Conservation (phyloP, 2,113 vertebrate genomes). For the Gadus macrocephalus region DNA sequence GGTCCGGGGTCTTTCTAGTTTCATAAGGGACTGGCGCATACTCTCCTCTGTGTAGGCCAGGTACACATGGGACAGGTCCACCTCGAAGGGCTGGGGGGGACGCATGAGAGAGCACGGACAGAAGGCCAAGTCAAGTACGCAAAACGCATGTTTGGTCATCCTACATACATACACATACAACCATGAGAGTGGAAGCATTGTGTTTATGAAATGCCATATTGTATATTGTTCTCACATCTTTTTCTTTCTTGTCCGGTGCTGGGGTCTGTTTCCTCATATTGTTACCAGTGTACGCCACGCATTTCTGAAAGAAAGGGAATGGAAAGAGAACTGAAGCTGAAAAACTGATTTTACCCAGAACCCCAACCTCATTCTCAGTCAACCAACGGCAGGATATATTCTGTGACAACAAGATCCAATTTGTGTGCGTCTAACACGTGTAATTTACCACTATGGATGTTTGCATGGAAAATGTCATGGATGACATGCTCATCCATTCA, state of each 20-base stretch:
- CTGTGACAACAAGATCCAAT: neutral
- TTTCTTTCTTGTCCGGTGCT: conserved; percentile 93
- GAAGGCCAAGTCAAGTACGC: too few relatives aligned
- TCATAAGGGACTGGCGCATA: conserved; percentile 93
- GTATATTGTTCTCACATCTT: conserved; percentile 82
- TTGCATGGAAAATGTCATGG: neutral
- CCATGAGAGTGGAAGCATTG: neutral
- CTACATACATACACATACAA: neutral
- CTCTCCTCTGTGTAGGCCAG: conserved; percentile 97
- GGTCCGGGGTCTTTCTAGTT: conserved; percentile 87
- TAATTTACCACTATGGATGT: neutral
- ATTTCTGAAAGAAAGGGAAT: conserved; percentile 79
- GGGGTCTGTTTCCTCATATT: conserved; percentile 98
- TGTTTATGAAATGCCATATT: too few relatives aligned
- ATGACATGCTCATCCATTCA: neutral
- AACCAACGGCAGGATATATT: neutral
- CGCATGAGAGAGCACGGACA: neutral
- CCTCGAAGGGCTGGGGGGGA: conserved; percentile 85
- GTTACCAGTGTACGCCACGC: conserved; percentile 97
- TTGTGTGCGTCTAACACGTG: too few relatives aligned
- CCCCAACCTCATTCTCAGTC: neutral
- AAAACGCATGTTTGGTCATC: neutral
- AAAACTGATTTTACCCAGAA: neutral
- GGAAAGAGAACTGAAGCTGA: neutral
- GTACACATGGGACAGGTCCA: conserved; percentile 94